Conservation (phyloP, 2,888 invertebrate species). For the Leptopilina syphax region DNA sequence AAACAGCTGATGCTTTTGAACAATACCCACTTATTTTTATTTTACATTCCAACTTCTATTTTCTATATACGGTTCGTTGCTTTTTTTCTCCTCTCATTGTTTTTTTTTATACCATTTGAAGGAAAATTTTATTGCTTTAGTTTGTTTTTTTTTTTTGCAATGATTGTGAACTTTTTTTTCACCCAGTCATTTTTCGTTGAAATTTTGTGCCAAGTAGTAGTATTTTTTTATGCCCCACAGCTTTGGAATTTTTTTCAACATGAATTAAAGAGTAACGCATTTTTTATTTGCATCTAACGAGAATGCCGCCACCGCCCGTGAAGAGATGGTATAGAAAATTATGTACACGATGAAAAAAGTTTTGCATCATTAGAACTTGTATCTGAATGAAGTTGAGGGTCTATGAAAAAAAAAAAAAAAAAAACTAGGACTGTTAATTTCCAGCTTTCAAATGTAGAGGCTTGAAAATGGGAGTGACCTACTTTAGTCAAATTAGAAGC, state of each 20-base stretch:
- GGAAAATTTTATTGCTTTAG: slow-evolving; percentile 14
- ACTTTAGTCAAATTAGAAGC: slow-evolving; percentile 24
- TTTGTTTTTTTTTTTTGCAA: background rate
- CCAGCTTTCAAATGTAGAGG: slow-evolving; percentile 6
- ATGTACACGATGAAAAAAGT: slow-evolving; percentile 23
- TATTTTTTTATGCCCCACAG: background rate
- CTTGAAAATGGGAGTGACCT: slow-evolving; percentile 13
- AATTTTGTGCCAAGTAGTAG: slow-evolving; percentile 1
- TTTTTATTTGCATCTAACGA: slow-evolving; percentile 22
- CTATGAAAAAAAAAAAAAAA: background rate
- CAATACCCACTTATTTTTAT: background rate
- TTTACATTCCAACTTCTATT: slow-evolving; percentile 41
- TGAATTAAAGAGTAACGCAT: slow-evolving; percentile 29
- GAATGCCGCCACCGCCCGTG: background rate
- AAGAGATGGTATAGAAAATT: background rate
- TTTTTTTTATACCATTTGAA: too few species aligned
- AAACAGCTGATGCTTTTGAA: slow-evolving; percentile 16
- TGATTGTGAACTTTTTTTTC: slow-evolving; percentile 8
- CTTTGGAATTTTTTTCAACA: slow-evolving; percentile 3
- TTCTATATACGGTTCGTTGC: slow-evolving; percentile 5
- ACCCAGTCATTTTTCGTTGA: slow-evolving; percentile 1
- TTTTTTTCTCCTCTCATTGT: slow-evolving; percentile 22
- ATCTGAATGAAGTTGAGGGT: slow-evolving; percentile 3
- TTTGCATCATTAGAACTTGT: slow-evolving; percentile 32
- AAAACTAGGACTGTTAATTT: slow-evolving; percentile 33